These are phyloP conservation scores for Trialeurodes vaporariorum DNA, from an alignment of 1,140 invertebrate species.

Conservation along the genomic window DNA sequence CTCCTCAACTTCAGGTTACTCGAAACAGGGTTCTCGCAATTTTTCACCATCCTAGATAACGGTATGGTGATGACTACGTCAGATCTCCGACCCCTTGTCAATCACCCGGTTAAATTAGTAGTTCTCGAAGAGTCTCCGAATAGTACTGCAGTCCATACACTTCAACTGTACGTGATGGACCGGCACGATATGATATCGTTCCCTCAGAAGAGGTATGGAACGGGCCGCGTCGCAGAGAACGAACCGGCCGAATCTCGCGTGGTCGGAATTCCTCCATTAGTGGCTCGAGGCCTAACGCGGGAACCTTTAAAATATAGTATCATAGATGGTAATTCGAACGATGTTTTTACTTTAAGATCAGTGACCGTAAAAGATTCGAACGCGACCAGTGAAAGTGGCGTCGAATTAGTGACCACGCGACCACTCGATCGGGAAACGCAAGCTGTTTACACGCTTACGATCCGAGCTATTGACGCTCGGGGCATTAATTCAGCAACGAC, in stretches of 20 bases:
- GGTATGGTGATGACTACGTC: conserved; percentile 82
- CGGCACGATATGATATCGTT: conserved; percentile 66
- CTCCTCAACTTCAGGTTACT: conserved; percentile 47
- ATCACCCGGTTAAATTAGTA: conserved; percentile 63
- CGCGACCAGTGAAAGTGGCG: conserved; percentile 41
- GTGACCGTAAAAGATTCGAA: conserved; percentile 40
- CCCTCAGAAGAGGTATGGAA: conserved; percentile 49
- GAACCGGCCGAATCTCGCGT: conserved; percentile 52
- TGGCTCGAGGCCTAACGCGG: conserved; percentile 33
- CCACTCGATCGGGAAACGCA: conserved; percentile 60
- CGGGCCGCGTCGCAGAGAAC: conserved; percentile 56
- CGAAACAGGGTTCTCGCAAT: conserved; percentile 64
- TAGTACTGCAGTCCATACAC: conserved; percentile 59
- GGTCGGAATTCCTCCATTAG: conserved; percentile 49
- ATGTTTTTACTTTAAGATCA: conserved; percentile 54
- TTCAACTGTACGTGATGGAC: conserved; percentile 72
- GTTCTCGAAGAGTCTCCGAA: conserved; percentile 68
- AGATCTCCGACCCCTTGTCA: conserved; percentile 63
- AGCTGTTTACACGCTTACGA: conserved; percentile 51
- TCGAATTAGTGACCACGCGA: conserved; percentile 55
- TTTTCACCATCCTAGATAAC: conserved; percentile 75
- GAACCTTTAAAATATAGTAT: conserved; percentile 55
- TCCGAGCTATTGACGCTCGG: conserved; percentile 60
- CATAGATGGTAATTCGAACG: conserved; percentile 53
- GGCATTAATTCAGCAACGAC: conserved; percentile 60